Evolutionary conservation across 2,888 invertebrate species (phyloP), one percentile per base, ranked within the genome.

Genomic region (Drosophila parthenogenetica): DNA sequence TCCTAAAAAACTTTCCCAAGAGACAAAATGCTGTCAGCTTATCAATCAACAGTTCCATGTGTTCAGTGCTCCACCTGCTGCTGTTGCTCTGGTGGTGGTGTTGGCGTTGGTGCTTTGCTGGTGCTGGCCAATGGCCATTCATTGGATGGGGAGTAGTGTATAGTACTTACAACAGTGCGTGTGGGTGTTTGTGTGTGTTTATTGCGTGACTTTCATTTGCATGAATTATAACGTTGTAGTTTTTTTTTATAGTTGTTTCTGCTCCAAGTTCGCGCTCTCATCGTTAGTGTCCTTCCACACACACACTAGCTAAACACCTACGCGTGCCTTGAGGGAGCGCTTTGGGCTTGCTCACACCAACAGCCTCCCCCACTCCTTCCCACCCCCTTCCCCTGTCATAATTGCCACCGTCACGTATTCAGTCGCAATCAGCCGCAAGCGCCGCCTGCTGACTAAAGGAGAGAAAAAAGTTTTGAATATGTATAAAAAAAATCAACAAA

Each of bases 161-260:
- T 29, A 29, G 8, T 29, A 29, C 29, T 29, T 29, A 29, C 2
- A 29, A 5, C 29, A 8, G 29, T 29, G 29, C 8, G 29, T 29
- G 45, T 49, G 42, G 19, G 14, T 2, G 13, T 22, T 17, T 22
- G 25, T 39, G 40, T 43, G 50, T 59, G 50, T 35, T 32, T 35
- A 57, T 90, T 90, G 90, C 89, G 89, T 89, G 89, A 90, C 90
- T 90, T 90, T 79, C 69, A 88, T 90, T 90, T 90, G 84, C 90
- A 90, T 89, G 86, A 89, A 85, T 85, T 89, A 85, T 77, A 82
- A 76, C 70, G 80, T 78, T 72, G 78, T 78, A 43, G 73, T 77
- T 69, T 61, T 46, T 54, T 14, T 22, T 43, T 22, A 13, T 51
- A n/a, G 10, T 40, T 48, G 22, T 40, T 43, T 43, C 49, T 49